A percentile compares a stretch with the other conserved stretches of the same genome.
phyloP scores from a whole-genome alignment of 2,888 invertebrate genomes.

The Eristalis intricaria region DNA sequence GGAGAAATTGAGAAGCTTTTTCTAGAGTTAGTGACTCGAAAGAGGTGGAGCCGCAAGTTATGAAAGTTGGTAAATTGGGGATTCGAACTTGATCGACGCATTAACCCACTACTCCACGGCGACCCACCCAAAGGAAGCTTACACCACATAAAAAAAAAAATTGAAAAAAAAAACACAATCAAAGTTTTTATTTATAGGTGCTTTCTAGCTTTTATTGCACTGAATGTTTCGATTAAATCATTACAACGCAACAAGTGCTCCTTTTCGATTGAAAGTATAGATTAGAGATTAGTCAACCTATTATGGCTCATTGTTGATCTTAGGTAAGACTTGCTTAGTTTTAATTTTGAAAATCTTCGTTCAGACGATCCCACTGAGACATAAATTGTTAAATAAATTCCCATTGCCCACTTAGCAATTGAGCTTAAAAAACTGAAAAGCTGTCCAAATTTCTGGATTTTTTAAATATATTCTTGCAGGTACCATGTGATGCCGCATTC shows the following conservation, averaged over 20 bases:
- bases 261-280: too few species aligned
- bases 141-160: too few species aligned
- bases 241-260: neutral
- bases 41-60: too few species aligned
- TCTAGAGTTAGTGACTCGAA: too few species aligned
- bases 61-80: too few species aligned
- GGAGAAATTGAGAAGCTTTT: too few species aligned
- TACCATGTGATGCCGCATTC: neutral
- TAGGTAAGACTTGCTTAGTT: slow-evolving; percentile 22
- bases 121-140: too few species aligned
- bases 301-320: slow-evolving; percentile 19
- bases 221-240: slow-evolving; percentile 19
- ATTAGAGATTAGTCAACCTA: slow-evolving; percentile 28
- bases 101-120: too few species aligned
- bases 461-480: neutral
- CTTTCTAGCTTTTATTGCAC: neutral
- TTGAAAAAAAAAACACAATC: too few species aligned
- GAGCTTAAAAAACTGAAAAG: slow-evolving; percentile 4
- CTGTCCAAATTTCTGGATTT: too few species aligned
- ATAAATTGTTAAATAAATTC: slow-evolving; percentile 20
- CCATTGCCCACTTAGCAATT: slow-evolving; percentile 15
- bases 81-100: too few species aligned
- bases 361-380: slow-evolving; percentile 18
- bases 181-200: too few species aligned
- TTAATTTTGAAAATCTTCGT: slow-evolving; percentile 36